These are phyloP conservation scores for Neopelma chrysocephalum DNA, from an alignment of 2,797 vertebrate species.

Conservation along the genomic window DNA sequence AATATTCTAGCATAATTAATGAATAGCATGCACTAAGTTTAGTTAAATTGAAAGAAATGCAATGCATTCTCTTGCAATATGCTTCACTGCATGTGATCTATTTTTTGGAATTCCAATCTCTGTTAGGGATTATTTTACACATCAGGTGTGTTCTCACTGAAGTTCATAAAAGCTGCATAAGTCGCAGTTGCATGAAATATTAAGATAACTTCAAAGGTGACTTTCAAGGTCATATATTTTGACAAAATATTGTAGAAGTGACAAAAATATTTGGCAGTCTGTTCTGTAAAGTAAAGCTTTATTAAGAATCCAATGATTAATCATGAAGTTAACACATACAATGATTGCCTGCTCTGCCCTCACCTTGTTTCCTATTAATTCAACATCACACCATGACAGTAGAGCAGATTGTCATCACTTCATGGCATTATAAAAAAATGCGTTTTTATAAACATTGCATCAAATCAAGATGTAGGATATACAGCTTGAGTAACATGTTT, in stretches of 20 bases:
- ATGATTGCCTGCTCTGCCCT: constrained; percentile 66
- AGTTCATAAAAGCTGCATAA: constrained; percentile 43
- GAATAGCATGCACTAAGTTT: background rate
- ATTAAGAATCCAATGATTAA: constrained; percentile 66
- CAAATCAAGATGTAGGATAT: constrained; percentile 61
- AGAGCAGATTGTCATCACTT: constrained; percentile 69
- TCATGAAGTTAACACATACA: constrained; percentile 61
- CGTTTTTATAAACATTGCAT: constrained; percentile 67
- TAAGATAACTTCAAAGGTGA: constrained; percentile 53
- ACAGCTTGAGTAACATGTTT: constrained; percentile 53
- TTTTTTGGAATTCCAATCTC: background rate
- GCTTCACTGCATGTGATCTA: background rate
- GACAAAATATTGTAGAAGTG: constrained; percentile 63
- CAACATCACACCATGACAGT: constrained; percentile 62
- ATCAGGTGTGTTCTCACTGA: constrained; percentile 45
- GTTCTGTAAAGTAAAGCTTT: constrained; percentile 55
- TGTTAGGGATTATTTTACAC: background rate
- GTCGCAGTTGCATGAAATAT: constrained; percentile 31
- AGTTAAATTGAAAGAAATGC: background rate
- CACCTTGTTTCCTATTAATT: constrained; percentile 69
- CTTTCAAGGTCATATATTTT: constrained; percentile 58
- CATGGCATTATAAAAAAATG: constrained; percentile 59
- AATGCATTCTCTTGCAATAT: background rate
- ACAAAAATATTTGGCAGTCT: constrained; percentile 66
- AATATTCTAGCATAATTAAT: background rate